These are phyloP conservation scores for Trichogramma evanescens DNA, from an alignment of 2,888 invertebrate species.

Conservation along the genomic window DNA sequence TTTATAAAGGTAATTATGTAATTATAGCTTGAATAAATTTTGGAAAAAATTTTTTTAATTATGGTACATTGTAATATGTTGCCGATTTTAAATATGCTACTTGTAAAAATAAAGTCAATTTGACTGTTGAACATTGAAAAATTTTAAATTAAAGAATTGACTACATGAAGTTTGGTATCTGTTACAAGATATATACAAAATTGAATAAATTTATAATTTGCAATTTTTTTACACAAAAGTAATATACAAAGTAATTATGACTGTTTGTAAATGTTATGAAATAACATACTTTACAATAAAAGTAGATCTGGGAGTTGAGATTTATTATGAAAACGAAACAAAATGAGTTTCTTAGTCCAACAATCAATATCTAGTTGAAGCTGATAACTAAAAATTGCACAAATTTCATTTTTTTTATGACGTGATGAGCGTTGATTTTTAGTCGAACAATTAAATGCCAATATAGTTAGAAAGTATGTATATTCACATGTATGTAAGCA, in stretches of 20 bases:
- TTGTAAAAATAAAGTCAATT: slow-evolving; percentile 8
- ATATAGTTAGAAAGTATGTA: slow-evolving; percentile 18
- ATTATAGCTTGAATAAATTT: slow-evolving; percentile 7
- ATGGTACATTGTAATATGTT: slow-evolving; percentile 25
- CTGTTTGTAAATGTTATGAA: slow-evolving; percentile 34
- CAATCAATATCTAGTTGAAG: slow-evolving; percentile 9
- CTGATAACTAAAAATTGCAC: slow-evolving; percentile 16
- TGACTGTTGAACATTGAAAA: slow-evolving; percentile 21
- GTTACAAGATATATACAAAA: slow-evolving; percentile 20
- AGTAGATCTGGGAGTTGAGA: slow-evolving; percentile 13
- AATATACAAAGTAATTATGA: slow-evolving; percentile 26
- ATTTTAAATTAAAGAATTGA: slow-evolving; percentile 25
- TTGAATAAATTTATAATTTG: slow-evolving; percentile 19
- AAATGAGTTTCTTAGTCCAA: slow-evolving; percentile 20
- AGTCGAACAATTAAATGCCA: slow-evolving; percentile 13
- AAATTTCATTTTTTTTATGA: slow-evolving; percentile 19
- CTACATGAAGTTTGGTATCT: slow-evolving; percentile 18
- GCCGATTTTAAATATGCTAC: slow-evolving; percentile 21
- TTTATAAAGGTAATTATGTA: slow-evolving; percentile 21
- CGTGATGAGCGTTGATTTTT: slow-evolving; percentile 16
- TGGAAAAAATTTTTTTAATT: slow-evolving; percentile 18
- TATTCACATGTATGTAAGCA: slow-evolving; percentile 14
- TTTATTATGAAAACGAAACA: slow-evolving; percentile 23
- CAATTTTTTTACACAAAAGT: slow-evolving; percentile 20
- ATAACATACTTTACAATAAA: slow-evolving; percentile 26